Conservation (phyloP, 2,797 vertebrate species). For the Malacoctenus gilli region DNA sequence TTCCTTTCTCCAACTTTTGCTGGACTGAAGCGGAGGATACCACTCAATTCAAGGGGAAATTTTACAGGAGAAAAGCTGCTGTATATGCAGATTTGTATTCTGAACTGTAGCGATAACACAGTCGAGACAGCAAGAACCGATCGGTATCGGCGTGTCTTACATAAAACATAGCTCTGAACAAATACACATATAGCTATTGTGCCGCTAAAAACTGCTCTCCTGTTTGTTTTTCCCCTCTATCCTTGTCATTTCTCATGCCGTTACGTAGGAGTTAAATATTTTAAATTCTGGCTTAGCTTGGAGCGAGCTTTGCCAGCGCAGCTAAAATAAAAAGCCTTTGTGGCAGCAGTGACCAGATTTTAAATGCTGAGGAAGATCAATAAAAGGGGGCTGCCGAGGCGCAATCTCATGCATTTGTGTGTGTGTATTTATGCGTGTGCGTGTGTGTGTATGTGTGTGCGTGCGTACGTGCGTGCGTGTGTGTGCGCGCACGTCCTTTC, state of each 20-base stretch:
- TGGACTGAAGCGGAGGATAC: conserved; percentile 16
- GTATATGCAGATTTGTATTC: conserved; percentile 41
- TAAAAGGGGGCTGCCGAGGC: conserved; percentile 82
- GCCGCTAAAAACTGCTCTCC: conserved; percentile 50
- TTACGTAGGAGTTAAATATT: conserved; percentile 90
- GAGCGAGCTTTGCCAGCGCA: conserved; percentile 83
- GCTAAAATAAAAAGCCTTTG: conserved; percentile 91
- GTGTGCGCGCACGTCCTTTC: conserved; percentile 52
- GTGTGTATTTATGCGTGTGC: conserved; percentile 52
- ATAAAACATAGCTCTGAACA: conserved; percentile 55
- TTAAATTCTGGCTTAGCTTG: conserved; percentile 83
- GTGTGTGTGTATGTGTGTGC: conserved; percentile 47
- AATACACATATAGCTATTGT: conserved; percentile 41
- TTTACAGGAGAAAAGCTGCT: conserved; percentile 30
- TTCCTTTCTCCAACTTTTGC: conserved; percentile 20
- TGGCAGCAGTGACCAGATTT: conserved; percentile 92
- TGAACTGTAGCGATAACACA: conserved; percentile 27
- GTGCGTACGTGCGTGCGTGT: conserved; percentile 50
- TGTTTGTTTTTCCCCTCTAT: conserved; percentile 53
- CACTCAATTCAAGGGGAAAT: conserved; percentile 30
- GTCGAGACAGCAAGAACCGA: conserved; percentile 25
- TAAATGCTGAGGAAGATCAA: conserved; percentile 95
- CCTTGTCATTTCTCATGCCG: conserved; percentile 81
- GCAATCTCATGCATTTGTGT: conserved; percentile 80
- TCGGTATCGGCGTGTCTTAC: conserved; percentile 50